Base-by-base conservation (phyloP, 2,888 invertebrate genomes). In the Metopia argyrocephala region DNA sequence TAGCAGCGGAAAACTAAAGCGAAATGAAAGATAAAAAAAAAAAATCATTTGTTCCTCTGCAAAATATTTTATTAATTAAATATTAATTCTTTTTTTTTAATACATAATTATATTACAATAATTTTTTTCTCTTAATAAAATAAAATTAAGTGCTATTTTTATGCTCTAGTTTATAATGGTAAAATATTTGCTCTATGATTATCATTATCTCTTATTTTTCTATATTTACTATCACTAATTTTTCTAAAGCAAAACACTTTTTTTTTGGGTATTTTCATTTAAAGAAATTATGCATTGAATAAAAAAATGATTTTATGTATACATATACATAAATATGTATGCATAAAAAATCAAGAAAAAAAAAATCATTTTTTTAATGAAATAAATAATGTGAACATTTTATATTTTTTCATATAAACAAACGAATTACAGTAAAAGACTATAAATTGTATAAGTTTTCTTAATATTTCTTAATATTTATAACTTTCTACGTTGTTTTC, bases 1-100 rank as follows among this genome's bases (percentile, higher is more conserved):
- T 73, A 81, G 62, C 76, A 70, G 81, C 85, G 82, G 85, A 86
- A 74, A 86, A 85, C 84, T 86, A 84, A 76, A 38, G 38, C 38
- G 31, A 31, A 12, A 12, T 12, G 31, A 31, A 31, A 31, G 31
- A 31, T 12, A 38, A 12, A 38, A 38, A 54, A 54, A 45, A 64
- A 85, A 80, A 75, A 78, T 74, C 57, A 68, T 83, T 71, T 70
- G 81, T 78, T 73, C 78, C 74, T 76, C 76, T 56, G 57, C 65
- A 76, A 75, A 76, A 73, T 73, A 68, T 73, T 76, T 65, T 76
- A 76, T 52, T 79, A 76, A 52, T 64, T 65, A 74, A 38, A 64
- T 64, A 64, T 23, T 45, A 45, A 48, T 48, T 15, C 28, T 27
- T 28, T 25, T 54, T 46, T 75, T 66, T 76, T 71, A 46, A 25